These are phyloP conservation scores for Caretta caretta DNA, from an alignment of 2,113 vertebrate species.

Conservation along the genomic window DNA sequence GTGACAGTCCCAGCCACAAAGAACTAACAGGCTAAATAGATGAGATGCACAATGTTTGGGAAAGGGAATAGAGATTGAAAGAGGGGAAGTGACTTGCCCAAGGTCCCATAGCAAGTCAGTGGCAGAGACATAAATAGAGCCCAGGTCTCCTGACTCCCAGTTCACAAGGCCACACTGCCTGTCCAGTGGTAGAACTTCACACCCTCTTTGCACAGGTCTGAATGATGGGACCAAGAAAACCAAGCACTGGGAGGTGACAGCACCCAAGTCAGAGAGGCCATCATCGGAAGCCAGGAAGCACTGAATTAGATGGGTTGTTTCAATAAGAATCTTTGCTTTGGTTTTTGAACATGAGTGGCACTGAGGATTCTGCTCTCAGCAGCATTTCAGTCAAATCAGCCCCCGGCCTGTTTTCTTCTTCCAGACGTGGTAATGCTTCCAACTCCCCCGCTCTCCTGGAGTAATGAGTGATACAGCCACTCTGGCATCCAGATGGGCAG, in stretches of 20 bases:
- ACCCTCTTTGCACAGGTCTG: fast-evolving
- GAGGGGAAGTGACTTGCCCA: not conserved
- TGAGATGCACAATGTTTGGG: not conserved
- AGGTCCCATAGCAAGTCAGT: not conserved
- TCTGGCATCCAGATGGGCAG: not conserved
- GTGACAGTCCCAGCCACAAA: not conserved
- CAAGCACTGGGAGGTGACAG: not conserved
- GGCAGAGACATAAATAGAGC: not conserved
- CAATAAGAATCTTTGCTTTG: not conserved
- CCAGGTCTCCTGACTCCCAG: not conserved
- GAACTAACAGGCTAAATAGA: not conserved
- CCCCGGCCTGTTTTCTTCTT: conserved; percentile 14
- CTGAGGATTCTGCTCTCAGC: not conserved
- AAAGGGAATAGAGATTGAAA: not conserved
- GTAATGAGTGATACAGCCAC: not conserved
- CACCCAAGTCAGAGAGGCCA: not conserved
- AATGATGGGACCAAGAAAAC: not conserved
- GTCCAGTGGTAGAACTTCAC: not conserved
- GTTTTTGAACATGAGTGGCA: not conserved
- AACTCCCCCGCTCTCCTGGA: not conserved
- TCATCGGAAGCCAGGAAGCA: not conserved
- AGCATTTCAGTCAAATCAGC: conserved; percentile 1
- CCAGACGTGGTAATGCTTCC: not conserved
- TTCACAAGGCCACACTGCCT: not conserved
- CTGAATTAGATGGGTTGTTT: not conserved